Evolutionary conservation across 2,113 vertebrate genomes (phyloP), one percentile per base, ranked within the genome.

Genomic region (Atrichornis clamosus): DNA sequence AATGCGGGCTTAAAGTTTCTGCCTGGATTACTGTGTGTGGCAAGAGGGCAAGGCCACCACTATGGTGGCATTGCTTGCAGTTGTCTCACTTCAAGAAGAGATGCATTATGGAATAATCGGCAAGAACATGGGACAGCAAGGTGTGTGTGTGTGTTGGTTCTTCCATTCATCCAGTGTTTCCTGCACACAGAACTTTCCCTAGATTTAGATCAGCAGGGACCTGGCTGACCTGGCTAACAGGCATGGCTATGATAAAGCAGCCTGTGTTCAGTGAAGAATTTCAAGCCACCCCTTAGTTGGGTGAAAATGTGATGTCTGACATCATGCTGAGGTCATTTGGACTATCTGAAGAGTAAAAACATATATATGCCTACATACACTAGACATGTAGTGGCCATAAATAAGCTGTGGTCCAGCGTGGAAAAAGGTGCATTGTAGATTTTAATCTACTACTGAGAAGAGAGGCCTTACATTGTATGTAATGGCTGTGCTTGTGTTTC

Each of bases 241-340:
- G 17, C 0, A 0, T 3, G 4, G 10, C 16, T 4, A 28, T 63
- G 44, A 16, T n/a, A 12, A 62, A 77, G 8, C 7, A 35, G 23
- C 8, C 50, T 47, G 26, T 30, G 5, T 37, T 37, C 37, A 78
- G 19, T 30, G 23, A 47, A 39, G 42, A 52, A 67, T 62, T 82
- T 39, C 74, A 74, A 15, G 28, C 8, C 44, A 33, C 4, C 3
- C 6, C 7, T 58, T 84, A 14, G 5, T 15, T 72, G 62, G 19
- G 24, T 72, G 46, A 22, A 83, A 83, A 62, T 6, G 10, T 21
- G 3, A 5, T 35, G 28, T 53, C 19, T 81, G 50, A 11, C 30
- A 26, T 27, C 2, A 2, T 22, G 13, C 28, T 85, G 64, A 50
- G 11, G 42, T 65, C 0, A 3, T 59, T 70, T 62, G 32, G 23